Percentiles rank a stretch among this genome's conserved stretches.
phyloP scores from a whole-genome alignment of 2,797 vertebrate genomes.

The Aldrovandia affinis region DNA sequence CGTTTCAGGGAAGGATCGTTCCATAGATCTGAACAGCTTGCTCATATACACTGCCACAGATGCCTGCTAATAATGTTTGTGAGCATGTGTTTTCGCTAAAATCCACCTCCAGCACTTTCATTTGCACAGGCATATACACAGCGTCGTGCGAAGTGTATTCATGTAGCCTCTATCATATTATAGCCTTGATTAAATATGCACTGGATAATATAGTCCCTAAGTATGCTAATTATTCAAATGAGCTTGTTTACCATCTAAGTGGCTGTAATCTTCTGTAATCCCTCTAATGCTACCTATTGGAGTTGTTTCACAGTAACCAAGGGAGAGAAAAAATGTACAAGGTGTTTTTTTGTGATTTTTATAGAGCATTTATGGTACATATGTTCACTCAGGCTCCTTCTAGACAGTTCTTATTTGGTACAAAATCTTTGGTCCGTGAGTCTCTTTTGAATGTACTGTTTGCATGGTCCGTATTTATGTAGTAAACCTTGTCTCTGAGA shows the following conservation, averaged over 20 bases:
- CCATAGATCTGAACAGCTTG: too few species aligned
- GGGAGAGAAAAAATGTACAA: too few species aligned
- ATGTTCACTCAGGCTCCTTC: too few species aligned
- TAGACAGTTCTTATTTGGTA: too few species aligned
- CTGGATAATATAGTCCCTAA: conserved; percentile 2
- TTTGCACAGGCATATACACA: neutral
- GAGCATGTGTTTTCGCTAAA: neutral
- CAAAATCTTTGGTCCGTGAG: too few species aligned
- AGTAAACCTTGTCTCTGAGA: too few species aligned
- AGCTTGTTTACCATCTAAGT: conserved; percentile 28
- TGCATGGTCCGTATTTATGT: too few species aligned
- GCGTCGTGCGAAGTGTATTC: neutral
- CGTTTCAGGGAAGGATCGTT: too few species aligned
- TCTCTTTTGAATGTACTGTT: too few species aligned
- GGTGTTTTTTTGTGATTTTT: neutral
- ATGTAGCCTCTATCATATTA: conserved; percentile 27
- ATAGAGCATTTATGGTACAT: too few species aligned
- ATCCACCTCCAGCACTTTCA: neutral
- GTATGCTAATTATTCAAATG: conserved; percentile 37
- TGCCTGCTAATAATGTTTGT: neutral
- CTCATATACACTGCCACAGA: too few species aligned
- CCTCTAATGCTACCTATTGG: neutral
- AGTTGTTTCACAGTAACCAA: conserved; percentile 10
- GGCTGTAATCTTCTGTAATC: conserved; percentile 29
- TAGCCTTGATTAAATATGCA: conserved; percentile 25